Conservation (phyloP, 2,888 invertebrate species). For the Hemicrepidius hirtus region DNA sequence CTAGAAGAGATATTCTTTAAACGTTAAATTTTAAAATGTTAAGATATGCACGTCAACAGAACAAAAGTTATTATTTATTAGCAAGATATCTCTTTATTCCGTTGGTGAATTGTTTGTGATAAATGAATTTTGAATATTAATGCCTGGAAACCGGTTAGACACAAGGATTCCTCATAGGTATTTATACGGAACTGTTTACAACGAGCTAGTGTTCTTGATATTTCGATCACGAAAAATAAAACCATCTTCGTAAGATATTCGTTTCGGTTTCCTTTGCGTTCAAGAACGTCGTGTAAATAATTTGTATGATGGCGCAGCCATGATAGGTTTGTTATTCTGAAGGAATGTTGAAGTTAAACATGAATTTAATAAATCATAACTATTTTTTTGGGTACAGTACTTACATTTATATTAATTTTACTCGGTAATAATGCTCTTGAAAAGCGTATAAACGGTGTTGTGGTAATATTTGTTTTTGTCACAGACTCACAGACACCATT, state of each 20-base stretch:
- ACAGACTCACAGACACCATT: no score
- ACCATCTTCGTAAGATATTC: conserved; percentile 38
- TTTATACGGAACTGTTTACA: conserved; percentile 33
- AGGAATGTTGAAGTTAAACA: conserved; percentile 6
- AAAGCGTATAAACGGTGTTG: no score
- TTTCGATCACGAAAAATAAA: conserved; percentile 44
- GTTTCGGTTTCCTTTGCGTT: conserved; percentile 33
- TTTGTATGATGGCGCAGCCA: conserved; percentile 36
- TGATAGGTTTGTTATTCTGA: conserved; percentile 28
- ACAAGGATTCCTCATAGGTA: conserved; percentile 28
- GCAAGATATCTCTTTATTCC: conserved; percentile 33
- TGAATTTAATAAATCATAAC: conserved; percentile 16
- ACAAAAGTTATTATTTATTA: conserved; percentile 39
- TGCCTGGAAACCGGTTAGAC: conserved; percentile 31
- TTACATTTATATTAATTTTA: neutral
- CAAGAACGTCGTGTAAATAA: conserved; percentile 38
- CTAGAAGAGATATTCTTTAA: conserved; percentile 5
- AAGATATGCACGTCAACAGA: conserved; percentile 30
- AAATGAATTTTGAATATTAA: conserved; percentile 43
- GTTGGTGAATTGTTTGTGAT: conserved; percentile 37
- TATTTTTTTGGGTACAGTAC: neutral
- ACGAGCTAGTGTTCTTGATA: conserved; percentile 28
- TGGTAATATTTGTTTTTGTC: no score
- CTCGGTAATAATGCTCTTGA: neutral
- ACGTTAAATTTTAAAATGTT: conserved; percentile 12